Base-by-base conservation (phyloP, 2,113 vertebrate genomes). In the Oreochromis tanganicae region DNA sequence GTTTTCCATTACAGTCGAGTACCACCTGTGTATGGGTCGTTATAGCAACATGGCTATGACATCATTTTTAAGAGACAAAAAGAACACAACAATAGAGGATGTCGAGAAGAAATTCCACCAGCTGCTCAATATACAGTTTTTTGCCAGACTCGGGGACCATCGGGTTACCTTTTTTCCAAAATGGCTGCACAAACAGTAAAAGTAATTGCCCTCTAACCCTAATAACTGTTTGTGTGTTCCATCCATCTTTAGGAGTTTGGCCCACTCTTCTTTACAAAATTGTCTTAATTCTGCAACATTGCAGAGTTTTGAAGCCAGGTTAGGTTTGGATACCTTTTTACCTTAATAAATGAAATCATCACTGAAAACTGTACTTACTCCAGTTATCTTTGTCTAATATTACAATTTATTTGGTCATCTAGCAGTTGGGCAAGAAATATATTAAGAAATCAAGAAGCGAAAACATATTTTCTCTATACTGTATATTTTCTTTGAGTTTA, bases 271-370 rank as follows among this genome's bases (percentile, higher is more conserved):
- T 66, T 66, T n/a, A 66, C 32, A 66, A n/a, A 66, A 66, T 2
- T n/a, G 32, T n/a, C 29, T 66, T 66, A 66, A 38, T 66, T 66
- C 61, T 66, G 32, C 61, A 4, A 66, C 32, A 12, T 0, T 38
- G 61, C 17, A 66, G 4, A 66, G 10, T 66, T 66, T n/a, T 38
- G 1, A 36, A 66, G 32, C 17, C 0, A n/a, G 32, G 61, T 12
- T 38, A 7, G 61, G 6, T 66, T 66, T 38, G 2, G 32, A 38
- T 38, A 66, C 1, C 6, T 0, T 0, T 38, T n/a, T 12, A 66
- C 61, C 10, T 66, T 38, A 38, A 2, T 66, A 66, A 66, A 66
- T 66, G 19, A 66, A 36, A 38, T 38, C 61, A 38, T 12, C 10
- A n/a, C 3, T n/a, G 0, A n/a, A 36, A 63, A 66, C 34, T 38